Percentiles rank a stretch among this genome's conserved stretches.
These are phyloP conservation scores for Neogale vison DNA, from an alignment of 2,113 vertebrate genomes.

Conservation along the genomic window DNA sequence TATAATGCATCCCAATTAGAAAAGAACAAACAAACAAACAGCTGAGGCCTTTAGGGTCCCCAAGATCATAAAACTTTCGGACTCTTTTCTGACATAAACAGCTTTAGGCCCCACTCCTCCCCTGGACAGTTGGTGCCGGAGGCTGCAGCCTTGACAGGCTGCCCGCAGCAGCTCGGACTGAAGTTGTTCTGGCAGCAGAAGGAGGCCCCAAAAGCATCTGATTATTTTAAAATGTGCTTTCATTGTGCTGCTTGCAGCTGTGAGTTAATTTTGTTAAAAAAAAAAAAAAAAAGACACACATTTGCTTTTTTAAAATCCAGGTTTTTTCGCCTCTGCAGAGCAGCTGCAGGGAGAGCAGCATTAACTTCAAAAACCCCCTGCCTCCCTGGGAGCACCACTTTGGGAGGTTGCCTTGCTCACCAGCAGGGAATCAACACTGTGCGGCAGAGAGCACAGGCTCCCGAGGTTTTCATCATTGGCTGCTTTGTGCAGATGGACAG, in stretches of 20 bases:
- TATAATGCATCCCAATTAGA: slow-evolving; percentile 49
- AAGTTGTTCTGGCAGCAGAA: slow-evolving; percentile 61
- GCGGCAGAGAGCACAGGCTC: not conserved
- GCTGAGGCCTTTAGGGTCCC: slow-evolving; percentile 28
- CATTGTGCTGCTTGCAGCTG: slow-evolving; percentile 68
- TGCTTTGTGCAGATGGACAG: not conserved
- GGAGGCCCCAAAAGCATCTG: slow-evolving; percentile 69
- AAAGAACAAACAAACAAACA: slow-evolving; percentile 59
- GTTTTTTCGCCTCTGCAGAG: slow-evolving; percentile 50
- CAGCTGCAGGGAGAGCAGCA: slow-evolving; percentile 18
- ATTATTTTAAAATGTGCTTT: slow-evolving; percentile 75
- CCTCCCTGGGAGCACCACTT: not conserved
- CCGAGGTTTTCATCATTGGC: slow-evolving; percentile 23
- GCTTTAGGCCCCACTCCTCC: not conserved
- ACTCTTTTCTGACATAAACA: slow-evolving; percentile 50
- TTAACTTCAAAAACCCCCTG: slow-evolving; percentile 15
- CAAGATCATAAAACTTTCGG: slow-evolving; percentile 48
- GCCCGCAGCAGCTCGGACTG: not conserved
- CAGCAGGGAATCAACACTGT: not conserved
- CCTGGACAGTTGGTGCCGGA: not conserved
- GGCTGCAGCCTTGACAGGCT: slow-evolving; percentile 49
- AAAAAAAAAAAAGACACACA: slow-evolving; percentile 9
- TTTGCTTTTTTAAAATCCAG: slow-evolving; percentile 76
- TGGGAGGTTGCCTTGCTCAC: not conserved
- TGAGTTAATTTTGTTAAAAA: slow-evolving; percentile 69